Evolutionary conservation across 2,113 vertebrate genomes (phyloP), one percentile per base, ranked within the genome.

Genomic region (Oostethus manadensis): DNA sequence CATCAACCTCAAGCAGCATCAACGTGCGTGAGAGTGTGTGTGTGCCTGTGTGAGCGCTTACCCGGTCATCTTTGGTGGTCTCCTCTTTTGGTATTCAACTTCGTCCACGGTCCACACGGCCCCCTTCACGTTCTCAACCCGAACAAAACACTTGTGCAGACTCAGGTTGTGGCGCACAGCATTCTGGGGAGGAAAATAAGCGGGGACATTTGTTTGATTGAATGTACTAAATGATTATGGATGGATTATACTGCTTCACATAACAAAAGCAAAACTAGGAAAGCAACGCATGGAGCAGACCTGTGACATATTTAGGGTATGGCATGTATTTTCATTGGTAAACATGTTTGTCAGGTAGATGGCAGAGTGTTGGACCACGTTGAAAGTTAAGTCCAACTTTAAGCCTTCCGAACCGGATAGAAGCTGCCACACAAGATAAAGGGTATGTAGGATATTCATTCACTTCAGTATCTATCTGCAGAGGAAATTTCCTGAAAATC

Each of bases 31-130:
- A 45, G 29, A 11, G 56, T 42, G 54, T 57, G 50, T 60, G 69
- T 50, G 44, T 42, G 18, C 3, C 54, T 45, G 58, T 13, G 47
- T 23, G 15, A 2, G 17, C 44, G 81, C 91, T 18, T 80, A 98
- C 96, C 97, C 95, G 13, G 96, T 98, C 97, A 99, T 98, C 94
- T 98, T 99, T 93, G 95, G 97, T 76, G 96, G 97, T 90, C 97
- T 97, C 91, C 97, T 89, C 91, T 98, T 99, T 93, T 99, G 97
- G 88, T 98, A 99, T 85, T 99, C 97, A 54, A 93, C 92, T 88
- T 99, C 97, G 5, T 99, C 97, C 77, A 99, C 97, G 0, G 97
- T 99, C 97, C 97, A 99, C 76, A 99, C 97, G 0, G 97, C 97
- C 1, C 97, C 97, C 83, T 99, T 99, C 85, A 99, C 97, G 17